phyloP scores from a whole-genome alignment of 2,888 invertebrate species.

The Athalia circularis region DNA sequence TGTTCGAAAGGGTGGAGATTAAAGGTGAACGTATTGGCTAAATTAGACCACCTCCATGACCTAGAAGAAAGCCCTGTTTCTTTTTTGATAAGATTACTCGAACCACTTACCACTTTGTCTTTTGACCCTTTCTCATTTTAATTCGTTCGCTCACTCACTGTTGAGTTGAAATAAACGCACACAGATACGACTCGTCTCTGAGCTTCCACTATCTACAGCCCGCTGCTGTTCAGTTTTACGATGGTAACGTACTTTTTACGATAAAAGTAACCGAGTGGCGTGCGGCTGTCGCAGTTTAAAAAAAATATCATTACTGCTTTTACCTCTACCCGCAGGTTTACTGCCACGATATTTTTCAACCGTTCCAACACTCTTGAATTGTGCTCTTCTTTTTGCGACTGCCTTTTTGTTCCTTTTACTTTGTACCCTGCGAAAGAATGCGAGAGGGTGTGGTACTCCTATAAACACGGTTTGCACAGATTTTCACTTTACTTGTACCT shows the following conservation, averaged over 20 bases:
- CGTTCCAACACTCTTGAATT: background rate
- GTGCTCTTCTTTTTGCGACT: background rate
- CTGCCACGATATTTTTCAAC: conserved; percentile 19
- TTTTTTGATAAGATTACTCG: conserved; percentile 22
- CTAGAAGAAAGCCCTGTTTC: conserved; percentile 6
- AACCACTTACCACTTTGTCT: conserved; percentile 9
- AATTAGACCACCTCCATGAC: conserved; percentile 12
- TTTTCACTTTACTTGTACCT: no score
- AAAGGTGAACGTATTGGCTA: conserved; percentile 33
- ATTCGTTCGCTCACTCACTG: conserved; percentile 5
- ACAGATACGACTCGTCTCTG: background rate
- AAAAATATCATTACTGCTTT: conserved; percentile 20
- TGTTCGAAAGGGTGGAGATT: conserved; percentile 11
- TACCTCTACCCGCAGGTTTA: conserved; percentile 14
- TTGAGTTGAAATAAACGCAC: conserved; percentile 5
- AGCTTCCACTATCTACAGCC: conserved; percentile 2
- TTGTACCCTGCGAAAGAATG: no score
- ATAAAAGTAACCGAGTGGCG: conserved; percentile 22
- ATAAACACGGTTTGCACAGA: no score
- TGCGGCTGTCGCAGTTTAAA: conserved; percentile 17
- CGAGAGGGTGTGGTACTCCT: no score
- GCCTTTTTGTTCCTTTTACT: background rate
- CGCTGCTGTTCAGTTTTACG: conserved; percentile 22
- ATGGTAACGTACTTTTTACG: conserved; percentile 20
- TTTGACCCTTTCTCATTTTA: conserved; percentile 20